Percentiles rank a stretch among this genome's conserved stretches.
Conservation (phyloP, 1,140 invertebrate genomes). For the Magallana ariakensis region DNA sequence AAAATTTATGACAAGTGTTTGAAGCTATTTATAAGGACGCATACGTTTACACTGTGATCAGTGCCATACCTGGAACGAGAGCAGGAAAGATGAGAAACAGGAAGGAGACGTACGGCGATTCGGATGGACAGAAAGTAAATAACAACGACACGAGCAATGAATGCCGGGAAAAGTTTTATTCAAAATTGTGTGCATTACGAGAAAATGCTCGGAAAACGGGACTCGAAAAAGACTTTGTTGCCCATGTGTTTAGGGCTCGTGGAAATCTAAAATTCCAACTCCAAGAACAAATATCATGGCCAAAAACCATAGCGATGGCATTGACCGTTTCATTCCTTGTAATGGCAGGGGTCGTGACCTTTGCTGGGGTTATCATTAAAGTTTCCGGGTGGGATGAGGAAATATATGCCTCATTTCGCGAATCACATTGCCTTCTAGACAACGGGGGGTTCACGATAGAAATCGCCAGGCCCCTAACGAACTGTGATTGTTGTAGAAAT, state of each 20-base stretch:
- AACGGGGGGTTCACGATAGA: constrained; percentile 93
- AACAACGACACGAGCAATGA: background rate
- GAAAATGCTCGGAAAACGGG: background rate
- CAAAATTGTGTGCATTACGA: background rate
- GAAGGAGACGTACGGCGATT: background rate
- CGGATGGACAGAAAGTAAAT: background rate
- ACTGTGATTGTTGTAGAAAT: constrained; percentile 87
- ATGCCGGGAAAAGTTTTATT: background rate
- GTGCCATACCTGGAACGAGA: background rate
- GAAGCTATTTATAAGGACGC: background rate
- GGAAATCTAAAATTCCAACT: background rate
- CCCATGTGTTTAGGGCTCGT: background rate
- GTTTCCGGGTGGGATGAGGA: constrained; percentile 45
- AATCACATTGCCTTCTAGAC: constrained; percentile 85
- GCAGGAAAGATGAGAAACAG: constrained; percentile 1
- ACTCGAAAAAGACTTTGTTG: background rate
- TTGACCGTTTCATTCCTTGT: background rate
- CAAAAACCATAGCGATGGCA: background rate
- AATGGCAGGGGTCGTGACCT: constrained; percentile 6
- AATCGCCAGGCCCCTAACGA: constrained; percentile 88
- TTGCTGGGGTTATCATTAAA: background rate
- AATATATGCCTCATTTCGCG: constrained; percentile 3
- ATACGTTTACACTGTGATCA: background rate
- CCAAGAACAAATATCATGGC: background rate
- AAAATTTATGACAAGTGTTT: background rate